phyloP scores from a whole-genome alignment of 2,113 vertebrate genomes.

The Prunella himalayana region DNA sequence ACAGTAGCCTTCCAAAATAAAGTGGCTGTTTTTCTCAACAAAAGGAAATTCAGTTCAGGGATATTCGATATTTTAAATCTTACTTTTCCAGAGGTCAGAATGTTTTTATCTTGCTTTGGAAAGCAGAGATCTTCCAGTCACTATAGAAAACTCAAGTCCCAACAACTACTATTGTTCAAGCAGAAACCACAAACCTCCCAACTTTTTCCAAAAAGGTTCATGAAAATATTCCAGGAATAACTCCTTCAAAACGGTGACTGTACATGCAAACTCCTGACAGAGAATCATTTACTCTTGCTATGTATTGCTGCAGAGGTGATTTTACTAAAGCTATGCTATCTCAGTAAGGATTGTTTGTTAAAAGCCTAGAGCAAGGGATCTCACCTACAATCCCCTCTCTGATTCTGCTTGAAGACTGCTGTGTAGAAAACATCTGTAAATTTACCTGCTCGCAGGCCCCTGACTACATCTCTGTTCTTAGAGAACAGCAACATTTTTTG shows the following conservation, averaged over 20 bases:
- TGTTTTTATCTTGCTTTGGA: background rate
- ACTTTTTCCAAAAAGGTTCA: background rate
- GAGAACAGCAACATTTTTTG: background rate
- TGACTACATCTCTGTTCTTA: background rate
- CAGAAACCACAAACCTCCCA: background rate
- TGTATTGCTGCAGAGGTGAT: background rate
- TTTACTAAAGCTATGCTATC: background rate
- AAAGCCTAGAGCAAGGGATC: background rate
- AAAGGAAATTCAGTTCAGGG: background rate
- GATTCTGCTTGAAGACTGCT: background rate
- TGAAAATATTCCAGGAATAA: background rate
- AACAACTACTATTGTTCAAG: background rate
- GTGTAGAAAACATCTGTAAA: background rate
- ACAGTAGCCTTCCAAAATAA: slow-evolving; percentile 14
- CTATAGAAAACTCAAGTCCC: background rate
- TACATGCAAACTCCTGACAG: background rate
- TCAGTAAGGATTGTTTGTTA: background rate
- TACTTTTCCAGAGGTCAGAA: background rate
- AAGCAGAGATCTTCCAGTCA: background rate
- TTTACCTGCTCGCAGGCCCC: background rate
- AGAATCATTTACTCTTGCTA: background rate
- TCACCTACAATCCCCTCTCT: background rate
- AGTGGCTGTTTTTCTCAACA: background rate
- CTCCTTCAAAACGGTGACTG: background rate
- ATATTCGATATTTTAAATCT: background rate